phyloP scores from a whole-genome alignment of 2,113 vertebrate genomes.

The Pristiophorus japonicus region DNA sequence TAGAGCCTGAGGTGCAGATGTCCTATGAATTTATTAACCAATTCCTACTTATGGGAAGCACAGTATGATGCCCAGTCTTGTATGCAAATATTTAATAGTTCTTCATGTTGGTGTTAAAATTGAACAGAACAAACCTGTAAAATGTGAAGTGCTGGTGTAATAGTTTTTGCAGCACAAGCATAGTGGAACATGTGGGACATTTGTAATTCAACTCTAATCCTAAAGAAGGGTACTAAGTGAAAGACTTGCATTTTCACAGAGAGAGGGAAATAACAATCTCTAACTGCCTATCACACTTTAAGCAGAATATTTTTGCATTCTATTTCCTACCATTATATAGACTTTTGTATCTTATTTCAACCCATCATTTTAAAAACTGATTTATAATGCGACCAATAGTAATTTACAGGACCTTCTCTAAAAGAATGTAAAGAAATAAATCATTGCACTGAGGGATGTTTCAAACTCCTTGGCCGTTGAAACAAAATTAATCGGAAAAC shows the following conservation, averaged over 20 bases:
- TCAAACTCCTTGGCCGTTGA: background rate
- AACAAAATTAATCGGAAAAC: background rate
- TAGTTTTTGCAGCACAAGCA: background rate
- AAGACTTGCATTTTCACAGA: background rate
- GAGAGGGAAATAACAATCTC: background rate
- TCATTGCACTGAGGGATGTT: background rate
- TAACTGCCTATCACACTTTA: background rate
- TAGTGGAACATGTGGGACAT: background rate
- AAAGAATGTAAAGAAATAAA: too few relatives aligned
- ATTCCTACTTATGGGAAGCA: too few relatives aligned
- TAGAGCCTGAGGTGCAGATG: too few relatives aligned
- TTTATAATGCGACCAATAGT: background rate
- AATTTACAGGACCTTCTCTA: background rate
- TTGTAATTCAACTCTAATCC: background rate
- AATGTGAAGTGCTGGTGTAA: background rate
- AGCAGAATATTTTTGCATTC: background rate
- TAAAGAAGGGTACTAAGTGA: background rate
- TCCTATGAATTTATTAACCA: too few relatives aligned
- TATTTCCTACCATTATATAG: background rate
- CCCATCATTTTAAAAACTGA: background rate
- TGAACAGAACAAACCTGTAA: background rate
- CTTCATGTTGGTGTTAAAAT: background rate
- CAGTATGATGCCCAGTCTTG: background rate
- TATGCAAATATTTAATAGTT: background rate
- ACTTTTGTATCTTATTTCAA: background rate